Conservation (phyloP, 2,113 vertebrate genomes). For the Caretta caretta region DNA sequence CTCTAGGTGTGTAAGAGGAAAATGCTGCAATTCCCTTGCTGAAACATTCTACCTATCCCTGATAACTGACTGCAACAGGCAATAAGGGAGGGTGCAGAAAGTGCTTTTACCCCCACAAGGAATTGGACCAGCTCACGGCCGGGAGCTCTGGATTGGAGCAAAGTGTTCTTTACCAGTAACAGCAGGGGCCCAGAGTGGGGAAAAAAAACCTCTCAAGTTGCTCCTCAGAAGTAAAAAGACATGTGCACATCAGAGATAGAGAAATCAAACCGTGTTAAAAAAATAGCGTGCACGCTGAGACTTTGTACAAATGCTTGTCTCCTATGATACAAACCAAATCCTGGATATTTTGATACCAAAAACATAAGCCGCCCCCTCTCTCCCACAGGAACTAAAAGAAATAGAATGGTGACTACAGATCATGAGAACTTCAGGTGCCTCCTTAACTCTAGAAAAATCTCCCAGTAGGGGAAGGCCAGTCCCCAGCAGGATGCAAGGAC, state of each 20-base stretch:
- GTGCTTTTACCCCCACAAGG: background rate
- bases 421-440: background rate
- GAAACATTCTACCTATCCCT: background rate
- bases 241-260: background rate
- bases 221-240: background rate
- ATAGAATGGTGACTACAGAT: conserved; percentile 10
- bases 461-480: conserved; percentile 1
- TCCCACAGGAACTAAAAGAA: background rate
- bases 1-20: background rate
- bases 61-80: background rate
- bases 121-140: background rate
- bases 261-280: background rate
- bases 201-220: background rate
- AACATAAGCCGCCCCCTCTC: background rate
- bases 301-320: background rate
- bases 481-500: conserved; percentile 37
- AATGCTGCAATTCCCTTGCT: background rate
- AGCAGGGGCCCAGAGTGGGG: background rate
- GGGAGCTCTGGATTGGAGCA: conserved; percentile 5
- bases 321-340: background rate
- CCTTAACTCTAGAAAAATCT: conserved; percentile 21
- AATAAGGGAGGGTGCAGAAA: background rate
- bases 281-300: background rate
- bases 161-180: background rate
- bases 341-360: conserved; percentile 18